Conservation (phyloP, 2,888 invertebrate species). For the Cosmia trapezina region DNA sequence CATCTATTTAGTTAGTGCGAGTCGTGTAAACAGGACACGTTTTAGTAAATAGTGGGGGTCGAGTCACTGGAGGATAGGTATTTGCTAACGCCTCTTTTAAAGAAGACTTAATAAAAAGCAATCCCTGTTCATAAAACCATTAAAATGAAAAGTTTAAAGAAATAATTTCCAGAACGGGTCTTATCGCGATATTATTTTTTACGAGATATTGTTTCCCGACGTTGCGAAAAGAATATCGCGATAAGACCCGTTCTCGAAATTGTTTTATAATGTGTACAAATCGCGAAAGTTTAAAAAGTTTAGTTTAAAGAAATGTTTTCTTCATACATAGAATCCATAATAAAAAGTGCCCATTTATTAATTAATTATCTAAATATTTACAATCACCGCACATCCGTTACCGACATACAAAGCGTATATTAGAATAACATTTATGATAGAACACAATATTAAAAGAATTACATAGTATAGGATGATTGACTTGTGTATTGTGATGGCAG, state of each 20-base stretch:
- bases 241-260: no score
- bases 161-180: no score
- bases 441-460: slow-evolving; percentile 9
- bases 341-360: slow-evolving; percentile 23
- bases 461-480: not conserved
- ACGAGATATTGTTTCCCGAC: no score
- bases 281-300: no score
- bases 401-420: slow-evolving; percentile 6
- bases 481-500: not conserved
- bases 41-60: not conserved
- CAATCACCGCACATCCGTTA: slow-evolving; percentile 16
- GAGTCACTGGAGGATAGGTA: not conserved
- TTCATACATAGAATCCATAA: slow-evolving; percentile 5
- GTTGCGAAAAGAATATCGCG: no score
- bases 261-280: no score
- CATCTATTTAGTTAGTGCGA: not conserved
- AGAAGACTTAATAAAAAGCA: slow-evolving; percentile 7
- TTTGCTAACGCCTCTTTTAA: slow-evolving; percentile 3
- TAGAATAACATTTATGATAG: slow-evolving; percentile 9
- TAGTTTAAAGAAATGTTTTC: not conserved
- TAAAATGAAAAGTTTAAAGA: not conserved
- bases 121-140: not conserved
- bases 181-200: no score
- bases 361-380: slow-evolving; percentile 35
- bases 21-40: not conserved